Percentiles rank a stretch among this genome's conserved stretches.
Evolutionary conservation across 2,888 invertebrate species (phyloP).

Genomic region (Callinectes sapidus): DNA sequence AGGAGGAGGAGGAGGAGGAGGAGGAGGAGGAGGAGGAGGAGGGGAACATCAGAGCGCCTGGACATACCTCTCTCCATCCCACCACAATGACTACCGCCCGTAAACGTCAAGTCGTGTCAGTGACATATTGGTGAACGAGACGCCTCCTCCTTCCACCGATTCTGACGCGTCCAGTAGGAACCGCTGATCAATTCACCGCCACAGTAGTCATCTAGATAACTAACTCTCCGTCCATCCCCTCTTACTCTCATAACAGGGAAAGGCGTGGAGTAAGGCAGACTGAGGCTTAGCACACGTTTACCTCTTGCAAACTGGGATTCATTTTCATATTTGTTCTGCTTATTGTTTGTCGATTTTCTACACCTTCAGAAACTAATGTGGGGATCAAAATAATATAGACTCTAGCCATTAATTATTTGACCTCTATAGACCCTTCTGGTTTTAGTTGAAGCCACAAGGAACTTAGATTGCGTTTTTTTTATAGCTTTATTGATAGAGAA

Average conservation of each 20-base stretch:
- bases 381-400: too few species aligned
- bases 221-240: neutral
- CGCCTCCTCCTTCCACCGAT: neutral
- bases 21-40: neutral
- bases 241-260: neutral
- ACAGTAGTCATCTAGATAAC: neutral
- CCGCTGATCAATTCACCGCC: neutral
- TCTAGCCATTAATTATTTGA: too few species aligned
- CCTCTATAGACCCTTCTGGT: too few species aligned
- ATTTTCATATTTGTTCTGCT: too few species aligned
- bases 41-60: neutral
- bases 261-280: neutral
- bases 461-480: too few species aligned
- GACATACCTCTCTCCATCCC: slow-evolving; percentile 18
- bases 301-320: too few species aligned
- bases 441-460: too few species aligned
- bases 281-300: too few species aligned
- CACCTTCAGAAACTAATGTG: too few species aligned
- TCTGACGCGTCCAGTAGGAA: neutral
- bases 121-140: neutral
- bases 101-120: slow-evolving; percentile 30
- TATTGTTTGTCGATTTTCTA: too few species aligned
- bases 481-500: too few species aligned
- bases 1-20: neutral
- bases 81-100: neutral